Evolutionary conservation across 2,797 vertebrate species (phyloP), one percentile per base, ranked within the genome.

Genomic region (Enteromius unitaeniatus): DNA sequence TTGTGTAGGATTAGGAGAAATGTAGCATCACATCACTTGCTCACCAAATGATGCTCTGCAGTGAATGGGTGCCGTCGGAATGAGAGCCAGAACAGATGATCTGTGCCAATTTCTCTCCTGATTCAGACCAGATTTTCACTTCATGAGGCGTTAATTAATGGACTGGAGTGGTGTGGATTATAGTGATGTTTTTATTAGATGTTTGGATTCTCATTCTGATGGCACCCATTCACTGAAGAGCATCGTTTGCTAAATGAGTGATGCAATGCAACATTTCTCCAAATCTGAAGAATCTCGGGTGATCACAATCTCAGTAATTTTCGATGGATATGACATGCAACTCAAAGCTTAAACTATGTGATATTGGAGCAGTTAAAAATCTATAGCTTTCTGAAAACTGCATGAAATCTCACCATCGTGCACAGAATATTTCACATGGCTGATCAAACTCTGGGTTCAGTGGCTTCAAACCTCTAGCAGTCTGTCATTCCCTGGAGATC

Each of bases 401-500:
- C 7, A 45, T 28, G 78, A 68, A 64, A 31, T 64, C 60, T 31
- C 49, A 13, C 2, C 5, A 21, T 67, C 62, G 17, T 26, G 45
- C 34, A 8, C 23, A 70, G 28, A 62, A 77, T 64, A 21, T 47
- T 64, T 49, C 15, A 58, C 65, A 40, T 11, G 31, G 75, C 8
- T 1, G 10, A 69, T 26, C 65, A 69, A 34, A 55, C 64, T 80
- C 17, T 1, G n/a, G 15, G 2, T 53, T 80, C 21, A 40, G 34
- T 19, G 53, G 37, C 15, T 17, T 77, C 8, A 40, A 53, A 78
- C 42, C 67, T 70, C 45, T 72, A 14, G 14, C 53, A 60, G 40
- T 60, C 53, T 62, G 13, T 19, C 26, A 11, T 47, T 81, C 68
- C 79, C 68, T 73, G 40, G 55, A 73, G 40, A 60, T 23, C 9